phyloP scores from a whole-genome alignment of 2,113 vertebrate species.

The Cygnus buccinator region DNA sequence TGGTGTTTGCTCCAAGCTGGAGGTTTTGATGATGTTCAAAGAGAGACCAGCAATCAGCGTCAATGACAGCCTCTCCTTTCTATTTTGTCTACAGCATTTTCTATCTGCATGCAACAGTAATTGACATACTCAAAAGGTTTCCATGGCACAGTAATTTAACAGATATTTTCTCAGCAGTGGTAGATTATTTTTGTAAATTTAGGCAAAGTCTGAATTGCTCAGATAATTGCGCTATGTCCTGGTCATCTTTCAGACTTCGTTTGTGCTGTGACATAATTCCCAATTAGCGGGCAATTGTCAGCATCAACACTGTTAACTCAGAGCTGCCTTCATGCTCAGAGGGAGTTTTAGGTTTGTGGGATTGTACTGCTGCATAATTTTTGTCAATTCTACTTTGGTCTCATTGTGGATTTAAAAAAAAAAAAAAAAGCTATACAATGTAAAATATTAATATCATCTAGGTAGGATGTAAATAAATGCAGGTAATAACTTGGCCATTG shows the following conservation, averaged over 20 bases:
- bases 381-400: neutral
- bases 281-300: neutral
- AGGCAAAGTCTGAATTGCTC: neutral
- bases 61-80: neutral
- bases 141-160: neutral
- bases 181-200: neutral
- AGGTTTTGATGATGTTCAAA: neutral
- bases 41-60: neutral
- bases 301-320: neutral
- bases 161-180: neutral
- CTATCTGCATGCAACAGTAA: neutral
- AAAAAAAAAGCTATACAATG: neutral
- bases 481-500: neutral
- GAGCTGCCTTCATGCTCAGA: neutral
- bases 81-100: neutral
- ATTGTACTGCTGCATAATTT: neutral
- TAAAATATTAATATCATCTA: neutral
- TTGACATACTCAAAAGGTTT: neutral
- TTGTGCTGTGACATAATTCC: neutral
- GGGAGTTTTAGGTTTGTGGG: neutral
- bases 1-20: neutral
- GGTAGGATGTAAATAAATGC: neutral
- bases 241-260: neutral
- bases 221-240: neutral
- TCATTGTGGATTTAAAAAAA: neutral